A percentile compares a stretch with the other conserved stretches of the same genome.
These are phyloP conservation scores for Micrasema longulum DNA, from an alignment of 1,140 invertebrate genomes.

Conservation along the genomic window DNA sequence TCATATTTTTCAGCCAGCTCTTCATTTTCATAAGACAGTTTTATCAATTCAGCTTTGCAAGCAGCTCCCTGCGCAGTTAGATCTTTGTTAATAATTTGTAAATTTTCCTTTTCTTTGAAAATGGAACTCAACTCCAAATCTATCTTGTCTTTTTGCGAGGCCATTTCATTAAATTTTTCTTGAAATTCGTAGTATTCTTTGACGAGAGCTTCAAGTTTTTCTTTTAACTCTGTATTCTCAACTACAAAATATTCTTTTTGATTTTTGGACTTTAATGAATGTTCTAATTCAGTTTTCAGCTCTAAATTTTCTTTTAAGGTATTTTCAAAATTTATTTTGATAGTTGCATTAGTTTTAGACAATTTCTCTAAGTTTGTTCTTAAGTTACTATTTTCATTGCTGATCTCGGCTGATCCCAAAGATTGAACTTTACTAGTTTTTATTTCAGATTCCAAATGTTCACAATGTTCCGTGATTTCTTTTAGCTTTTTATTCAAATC, in stretches of 20 bases:
- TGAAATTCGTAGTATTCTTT: constrained; percentile 49
- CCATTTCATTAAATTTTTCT: constrained; percentile 42
- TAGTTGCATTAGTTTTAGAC: neutral
- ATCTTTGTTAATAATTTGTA: constrained; percentile 38
- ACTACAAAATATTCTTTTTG: constrained; percentile 8
- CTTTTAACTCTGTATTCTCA: constrained; percentile 48
- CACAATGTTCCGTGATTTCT: constrained; percentile 37
- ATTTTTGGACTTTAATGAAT: constrained; percentile 50
- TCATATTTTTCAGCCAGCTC: constrained; percentile 49
- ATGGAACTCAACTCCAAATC: constrained; percentile 27
- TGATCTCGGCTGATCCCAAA: constrained; percentile 48
- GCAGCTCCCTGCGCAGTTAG: constrained; percentile 23
- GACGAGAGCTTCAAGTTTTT: constrained; percentile 52
- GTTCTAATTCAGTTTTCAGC: constrained; percentile 37
- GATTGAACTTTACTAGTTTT: constrained; percentile 47
- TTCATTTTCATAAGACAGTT: constrained; percentile 48
- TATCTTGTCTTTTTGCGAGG: constrained; percentile 35
- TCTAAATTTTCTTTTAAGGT: constrained; percentile 22
- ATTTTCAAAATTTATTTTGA: constrained; percentile 20
- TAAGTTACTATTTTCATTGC: constrained; percentile 52
- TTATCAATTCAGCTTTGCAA: constrained; percentile 47
- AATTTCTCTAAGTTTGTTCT: constrained; percentile 43
- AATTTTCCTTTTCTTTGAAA: constrained; percentile 38
- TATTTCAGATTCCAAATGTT: constrained; percentile 42
- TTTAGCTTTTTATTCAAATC: constrained; percentile 37